Base-by-base conservation (phyloP, 1,140 invertebrate species). In the Camponotus pennsylvanicus region DNA sequence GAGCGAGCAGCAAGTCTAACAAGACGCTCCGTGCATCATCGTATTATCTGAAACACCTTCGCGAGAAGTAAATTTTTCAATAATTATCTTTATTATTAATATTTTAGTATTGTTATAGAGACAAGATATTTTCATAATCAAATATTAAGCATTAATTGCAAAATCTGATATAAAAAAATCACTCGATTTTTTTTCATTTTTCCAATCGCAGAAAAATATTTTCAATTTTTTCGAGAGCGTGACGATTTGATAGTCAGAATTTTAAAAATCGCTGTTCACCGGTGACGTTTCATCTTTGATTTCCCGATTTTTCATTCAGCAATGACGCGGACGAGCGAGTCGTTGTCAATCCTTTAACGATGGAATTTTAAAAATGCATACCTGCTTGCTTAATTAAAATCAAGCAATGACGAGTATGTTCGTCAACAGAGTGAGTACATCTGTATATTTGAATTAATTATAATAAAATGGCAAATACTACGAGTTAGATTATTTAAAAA, bases 251-350 rank as follows among this genome's bases (percentile, higher is more conserved):
- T 3, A 59, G 21, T n/a, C 15, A 18, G 5, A 61, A 42, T 61
- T 76, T 27, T 13, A 37, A 61, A 76, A 76, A 57, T 75, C 7
- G 59, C 21, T 32, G 15, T 76, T 76, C 40, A 27, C n/a, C 15
- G 0, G 0, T 61, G n/a, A 32, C 18, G 3, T 76, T 76, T 76
- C 1, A 18, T 55, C 34, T 76, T 61, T 32, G 5, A 40, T 52
- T 76, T 76, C 0, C 5, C 40, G n/a, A 3, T 61, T 37, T 76
- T 75, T 76, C 21, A 76, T 76, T 76, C n/a, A 11, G 37, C 34
- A 40, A 59, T 76, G 52, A 40, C 34, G 13, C 21, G 34, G 1
- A 61, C 21, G 21, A 27, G 21, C 15, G 2, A 15, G 5, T 52
- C 3, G 34, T 59, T 61, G 40, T 52, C 6, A 27, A 27, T 27